Evolutionary conservation across 1,140 invertebrate species (phyloP), one percentile per base, ranked within the genome.

Genomic region (Nasonia vitripennis): DNA sequence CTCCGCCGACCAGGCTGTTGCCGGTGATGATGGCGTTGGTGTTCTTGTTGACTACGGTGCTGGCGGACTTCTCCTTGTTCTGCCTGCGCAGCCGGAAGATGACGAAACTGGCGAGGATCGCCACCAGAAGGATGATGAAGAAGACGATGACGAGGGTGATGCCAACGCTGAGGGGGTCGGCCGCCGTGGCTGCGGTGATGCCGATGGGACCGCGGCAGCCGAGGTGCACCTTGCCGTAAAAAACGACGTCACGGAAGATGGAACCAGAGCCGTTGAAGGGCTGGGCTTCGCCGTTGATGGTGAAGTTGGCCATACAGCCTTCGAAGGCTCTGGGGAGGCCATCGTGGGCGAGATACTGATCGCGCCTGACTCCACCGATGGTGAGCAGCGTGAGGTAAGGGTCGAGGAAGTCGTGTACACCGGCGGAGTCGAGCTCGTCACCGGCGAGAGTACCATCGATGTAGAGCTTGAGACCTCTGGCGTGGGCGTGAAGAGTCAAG

Each of bases 111-210:
- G 97, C 96, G 37, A 98, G 93, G 84, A 98, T 98, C 1, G 97
- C 97, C 10, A 98, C 95, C 27, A 98, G 94, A 12, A 98, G 93
- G 74, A 98, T 97, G 3, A 98, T 96, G 89, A 99, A 98, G 93
- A 99, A 99, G 5, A 98, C 97, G 73, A 99, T 98, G 1, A 99
- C 97, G 34, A 99, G 93, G 1, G 97, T 98, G 55, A 98, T 96
- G 48, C 98, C 98, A 70, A 98, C 97, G 88, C 96, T 97, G 0
- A 98, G 92, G 1, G 97, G 97, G 94, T 98, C 97, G 7, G 97
- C 96, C 1, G 96, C 95, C 82, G 96, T 95, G 0, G 96, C 95
- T 9, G 96, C 95, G 62, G 96, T 96, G 37, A 96, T 95, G 23
- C 96, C 97, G 73, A 96, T 95, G 51, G 95, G 94, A 55, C 95